These are phyloP conservation scores for Ahaetulla prasina DNA, from an alignment of 2,113 vertebrate genomes.

Conservation along the genomic window DNA sequence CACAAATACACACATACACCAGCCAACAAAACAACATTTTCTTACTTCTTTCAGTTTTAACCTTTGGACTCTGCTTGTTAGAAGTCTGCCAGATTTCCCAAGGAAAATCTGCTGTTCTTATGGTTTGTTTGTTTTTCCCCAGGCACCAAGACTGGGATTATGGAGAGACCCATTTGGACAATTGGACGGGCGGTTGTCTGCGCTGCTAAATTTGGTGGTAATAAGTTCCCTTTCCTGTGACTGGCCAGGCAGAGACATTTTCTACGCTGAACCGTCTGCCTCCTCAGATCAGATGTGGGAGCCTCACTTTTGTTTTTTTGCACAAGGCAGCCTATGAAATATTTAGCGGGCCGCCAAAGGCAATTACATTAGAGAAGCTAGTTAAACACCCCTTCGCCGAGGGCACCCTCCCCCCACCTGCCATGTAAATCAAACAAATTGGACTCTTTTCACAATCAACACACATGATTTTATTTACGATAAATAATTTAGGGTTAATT, in stretches of 20 bases:
- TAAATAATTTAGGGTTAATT: conserved; percentile 85
- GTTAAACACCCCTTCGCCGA: conserved; percentile 85
- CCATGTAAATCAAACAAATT: conserved; percentile 80
- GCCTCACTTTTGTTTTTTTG: conserved; percentile 77
- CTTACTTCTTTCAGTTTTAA: background rate
- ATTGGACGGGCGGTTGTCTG: background rate
- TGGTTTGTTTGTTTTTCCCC: background rate
- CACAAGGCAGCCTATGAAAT: conserved; percentile 89
- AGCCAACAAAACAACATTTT: background rate
- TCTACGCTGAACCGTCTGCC: conserved; percentile 48
- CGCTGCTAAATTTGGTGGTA: background rate
- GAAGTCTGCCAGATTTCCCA: rapidly evolving
- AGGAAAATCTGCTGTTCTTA: rapidly evolving
- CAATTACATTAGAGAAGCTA: conserved; percentile 92
- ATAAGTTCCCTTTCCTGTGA: conserved; percentile 42
- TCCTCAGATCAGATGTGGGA: conserved; percentile 59
- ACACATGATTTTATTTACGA: conserved; percentile 87
- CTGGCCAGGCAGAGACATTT: conserved; percentile 37
- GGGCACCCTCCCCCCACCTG: conserved; percentile 61
- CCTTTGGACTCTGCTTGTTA: rapidly evolving
- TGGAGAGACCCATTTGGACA: rapidly evolving
- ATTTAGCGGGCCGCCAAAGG: conserved; percentile 89
- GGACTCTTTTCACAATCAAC: conserved; percentile 88
- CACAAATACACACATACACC: background rate
- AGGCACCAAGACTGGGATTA: background rate